Evolutionary conservation across 2,797 vertebrate species (phyloP).

Genomic region (Tapera naevia): DNA sequence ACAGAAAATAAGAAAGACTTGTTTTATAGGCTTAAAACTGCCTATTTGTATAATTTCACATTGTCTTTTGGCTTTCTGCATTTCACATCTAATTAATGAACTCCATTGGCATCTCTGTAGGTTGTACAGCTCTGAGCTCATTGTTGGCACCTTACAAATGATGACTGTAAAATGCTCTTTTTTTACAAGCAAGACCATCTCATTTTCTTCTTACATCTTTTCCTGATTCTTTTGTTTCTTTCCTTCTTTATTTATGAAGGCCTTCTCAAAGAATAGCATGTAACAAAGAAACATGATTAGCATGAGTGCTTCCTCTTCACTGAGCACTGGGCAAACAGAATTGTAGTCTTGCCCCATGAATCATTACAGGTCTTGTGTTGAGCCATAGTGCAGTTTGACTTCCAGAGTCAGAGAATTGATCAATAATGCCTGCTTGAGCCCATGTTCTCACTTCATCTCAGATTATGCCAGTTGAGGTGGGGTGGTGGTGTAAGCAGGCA

Average conservation of each 20-base stretch:
- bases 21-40: neutral
- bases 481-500: neutral
- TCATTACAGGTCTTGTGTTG: neutral
- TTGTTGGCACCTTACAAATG: conserved; percentile 19
- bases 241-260: neutral
- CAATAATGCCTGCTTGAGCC: neutral
- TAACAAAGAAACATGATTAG: neutral
- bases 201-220: neutral
- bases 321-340: neutral
- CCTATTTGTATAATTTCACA: neutral
- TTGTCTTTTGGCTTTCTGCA: neutral
- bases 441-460: neutral
- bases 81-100: conserved; percentile 22
- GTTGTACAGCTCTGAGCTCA: conserved; percentile 1
- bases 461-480: neutral
- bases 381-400: neutral
- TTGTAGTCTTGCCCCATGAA: neutral
- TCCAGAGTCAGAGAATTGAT: neutral
- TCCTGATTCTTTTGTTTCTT: neutral
- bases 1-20: neutral
- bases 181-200: neutral
- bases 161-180: neutral
- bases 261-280: neutral
- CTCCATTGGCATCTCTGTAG: neutral
- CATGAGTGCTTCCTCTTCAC: neutral